A percentile compares a stretch with the other conserved stretches of the same genome.
phyloP scores from a whole-genome alignment of 2,113 vertebrate species.

The Indicator maculatus region DNA sequence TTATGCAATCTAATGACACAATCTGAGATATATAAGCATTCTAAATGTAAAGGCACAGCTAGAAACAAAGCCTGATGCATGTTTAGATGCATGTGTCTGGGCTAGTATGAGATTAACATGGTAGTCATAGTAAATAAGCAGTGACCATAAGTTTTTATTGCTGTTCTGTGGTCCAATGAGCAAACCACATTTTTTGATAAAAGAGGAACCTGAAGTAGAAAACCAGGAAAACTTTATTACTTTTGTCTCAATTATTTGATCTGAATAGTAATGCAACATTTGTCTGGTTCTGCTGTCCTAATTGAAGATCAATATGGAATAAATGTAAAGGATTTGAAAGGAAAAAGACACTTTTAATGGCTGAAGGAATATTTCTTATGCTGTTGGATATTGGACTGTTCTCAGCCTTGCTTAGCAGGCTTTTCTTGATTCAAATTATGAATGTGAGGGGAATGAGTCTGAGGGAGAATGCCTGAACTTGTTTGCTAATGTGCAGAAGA shows the following conservation, averaged over 20 bases:
- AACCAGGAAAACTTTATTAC: not conserved
- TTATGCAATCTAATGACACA: not conserved
- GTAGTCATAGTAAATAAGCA: not conserved
- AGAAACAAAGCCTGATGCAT: not conserved
- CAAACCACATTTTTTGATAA: not conserved
- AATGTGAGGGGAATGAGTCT: not conserved
- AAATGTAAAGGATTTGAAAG: not conserved
- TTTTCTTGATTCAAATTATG: not conserved
- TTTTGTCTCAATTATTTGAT: not conserved
- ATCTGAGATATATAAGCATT: not conserved
- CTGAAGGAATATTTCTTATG: not conserved
- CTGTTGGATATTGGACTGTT: not conserved
- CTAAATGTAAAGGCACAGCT: not conserved
- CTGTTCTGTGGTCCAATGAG: not conserved
- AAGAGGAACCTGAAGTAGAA: not conserved
- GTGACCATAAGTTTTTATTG: accelerated
- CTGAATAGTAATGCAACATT: not conserved
- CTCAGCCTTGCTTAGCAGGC: not conserved
- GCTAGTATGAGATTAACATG: not conserved
- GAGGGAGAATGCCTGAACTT: not conserved
- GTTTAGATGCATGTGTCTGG: not conserved
- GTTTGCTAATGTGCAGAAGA: not conserved
- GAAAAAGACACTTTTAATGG: not conserved
- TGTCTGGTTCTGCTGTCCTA: not conserved
- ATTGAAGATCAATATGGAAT: not conserved